These are phyloP conservation scores for Anguilla japonica DNA, from an alignment of 2,113 vertebrate genomes.

Conservation along the genomic window DNA sequence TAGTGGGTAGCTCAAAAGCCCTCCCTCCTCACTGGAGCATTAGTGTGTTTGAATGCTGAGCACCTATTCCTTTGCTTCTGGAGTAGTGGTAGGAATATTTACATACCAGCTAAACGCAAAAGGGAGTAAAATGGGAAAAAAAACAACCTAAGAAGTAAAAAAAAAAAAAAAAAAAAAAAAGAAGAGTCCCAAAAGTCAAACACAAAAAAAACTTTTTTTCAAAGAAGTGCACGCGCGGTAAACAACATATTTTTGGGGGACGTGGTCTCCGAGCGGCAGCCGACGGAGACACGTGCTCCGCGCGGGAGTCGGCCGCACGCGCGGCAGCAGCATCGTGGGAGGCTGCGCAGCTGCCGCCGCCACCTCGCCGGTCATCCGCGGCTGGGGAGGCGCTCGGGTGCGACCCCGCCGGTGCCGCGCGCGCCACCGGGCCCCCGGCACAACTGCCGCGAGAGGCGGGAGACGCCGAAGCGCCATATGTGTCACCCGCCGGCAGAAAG, in stretches of 20 bases:
- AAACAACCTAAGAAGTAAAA: background rate
- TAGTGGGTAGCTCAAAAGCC: background rate
- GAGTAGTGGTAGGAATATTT: background rate
- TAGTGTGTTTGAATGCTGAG: background rate
- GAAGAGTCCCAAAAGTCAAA: slow-evolving; percentile 4
- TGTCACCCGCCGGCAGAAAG: background rate
- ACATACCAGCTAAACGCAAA: background rate
- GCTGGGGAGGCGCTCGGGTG: slow-evolving; percentile 52
- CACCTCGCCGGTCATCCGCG: slow-evolving; percentile 20
- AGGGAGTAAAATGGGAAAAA: background rate
- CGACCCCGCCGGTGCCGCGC: slow-evolving; percentile 22
- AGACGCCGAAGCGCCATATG: slow-evolving; percentile 18
- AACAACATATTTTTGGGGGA: slow-evolving; percentile 7
- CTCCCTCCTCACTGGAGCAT: background rate
- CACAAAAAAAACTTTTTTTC: background rate
- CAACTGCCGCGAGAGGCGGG: slow-evolving; percentile 44
- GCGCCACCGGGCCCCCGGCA: slow-evolving; percentile 32
- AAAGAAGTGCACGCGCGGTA: background rate
- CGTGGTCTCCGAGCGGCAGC: background rate
- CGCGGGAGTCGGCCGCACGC: background rate
- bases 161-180: background rate
- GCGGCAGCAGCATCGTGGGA: slow-evolving; percentile 65
- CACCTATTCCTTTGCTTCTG: background rate
- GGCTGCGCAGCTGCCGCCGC: slow-evolving; percentile 54
- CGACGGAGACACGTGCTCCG: background rate